Evolutionary conservation across 2,888 invertebrate genomes (phyloP).

Genomic region (Hemithea aestivaria): DNA sequence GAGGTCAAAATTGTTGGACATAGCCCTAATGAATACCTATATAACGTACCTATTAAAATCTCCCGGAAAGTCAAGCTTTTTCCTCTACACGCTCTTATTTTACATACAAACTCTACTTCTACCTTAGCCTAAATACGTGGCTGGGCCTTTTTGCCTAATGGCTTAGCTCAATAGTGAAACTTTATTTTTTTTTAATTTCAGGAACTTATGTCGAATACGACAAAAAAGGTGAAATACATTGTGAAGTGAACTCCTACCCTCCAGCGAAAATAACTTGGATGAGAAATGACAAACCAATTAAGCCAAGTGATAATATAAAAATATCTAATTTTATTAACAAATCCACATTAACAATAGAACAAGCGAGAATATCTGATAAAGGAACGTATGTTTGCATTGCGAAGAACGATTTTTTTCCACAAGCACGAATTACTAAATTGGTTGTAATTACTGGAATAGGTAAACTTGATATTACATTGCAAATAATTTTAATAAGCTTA

Average conservation of each 20-base stretch:
- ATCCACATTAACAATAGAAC: constrained; percentile 6
- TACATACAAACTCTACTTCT: too few species aligned
- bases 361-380: constrained; percentile 2
- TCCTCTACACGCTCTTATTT: too few species aligned
- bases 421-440: background rate
- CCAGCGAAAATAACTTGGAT: constrained; percentile 17
- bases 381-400: constrained; percentile 13
- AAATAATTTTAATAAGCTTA: too few species aligned
- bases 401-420: constrained; percentile 3
- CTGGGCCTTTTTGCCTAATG: too few species aligned
- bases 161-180: too few species aligned
- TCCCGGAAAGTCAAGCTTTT: too few species aligned
- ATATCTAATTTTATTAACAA: constrained; percentile 1
- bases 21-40: too few species aligned
- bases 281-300: background rate
- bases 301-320: background rate
- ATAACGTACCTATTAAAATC: too few species aligned
- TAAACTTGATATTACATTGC: constrained; percentile 8
- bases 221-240: constrained; percentile 8
- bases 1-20: too few species aligned
- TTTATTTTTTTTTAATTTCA: background rate
- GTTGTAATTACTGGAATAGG: constrained; percentile 10
- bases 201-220: constrained; percentile 7
- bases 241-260: constrained; percentile 17
- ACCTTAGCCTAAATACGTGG: too few species aligned